Evolutionary conservation across 92 coral and sea anemone species (phyloP), one percentile per base, ranked within the genome.

Genomic region (Scolanthus callimorphus): DNA sequence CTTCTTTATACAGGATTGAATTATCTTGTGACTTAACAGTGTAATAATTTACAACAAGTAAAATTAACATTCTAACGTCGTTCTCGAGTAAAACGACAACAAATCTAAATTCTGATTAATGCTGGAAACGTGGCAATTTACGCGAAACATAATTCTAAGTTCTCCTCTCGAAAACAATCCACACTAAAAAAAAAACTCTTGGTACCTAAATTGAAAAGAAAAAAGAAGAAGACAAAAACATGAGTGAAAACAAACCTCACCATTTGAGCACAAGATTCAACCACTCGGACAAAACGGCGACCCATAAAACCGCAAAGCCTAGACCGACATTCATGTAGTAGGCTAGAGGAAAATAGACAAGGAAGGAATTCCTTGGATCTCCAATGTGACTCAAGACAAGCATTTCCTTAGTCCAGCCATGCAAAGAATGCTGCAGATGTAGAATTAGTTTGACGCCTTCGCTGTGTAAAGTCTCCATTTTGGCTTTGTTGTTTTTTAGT

Each of bases 201-300:
- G n/a, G n/a, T n/a, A n/a, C n/a, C n/a, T n/a, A 34, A 34, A 6
- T 34, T 15, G 6, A 34, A 34, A 34, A 34, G 15, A 6, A 34
- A 34, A 15, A 34, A 34, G 15, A 34, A 8, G 11, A 21, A 39
- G 30, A 31, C 49, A 2, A 30, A 30, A 29, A 22, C 17, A 20
- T 25, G 2, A 4, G 27, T 52, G 17, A 39, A 8, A n/a, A n/a
- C n/a, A n/a, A n/a, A 89, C 78, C 60, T 67, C 71, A 85, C 97
- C 97, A 90, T 65, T 90, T 90, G 12, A 90, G 63, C 27, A 85
- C 57, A 49, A 90, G 85, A 47, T 90, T 90, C 11, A 69, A 31
- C 97, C 97, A 90, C 25, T 90, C 97, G 2, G 94, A 77, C 26
- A 72, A 39, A 27, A 85, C 67, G 29, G 88, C 88, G 3, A 83